These are phyloP conservation scores for Drosophila equinoxialis DNA, from an alignment of 1,140 invertebrate genomes.

Conservation along the genomic window DNA sequence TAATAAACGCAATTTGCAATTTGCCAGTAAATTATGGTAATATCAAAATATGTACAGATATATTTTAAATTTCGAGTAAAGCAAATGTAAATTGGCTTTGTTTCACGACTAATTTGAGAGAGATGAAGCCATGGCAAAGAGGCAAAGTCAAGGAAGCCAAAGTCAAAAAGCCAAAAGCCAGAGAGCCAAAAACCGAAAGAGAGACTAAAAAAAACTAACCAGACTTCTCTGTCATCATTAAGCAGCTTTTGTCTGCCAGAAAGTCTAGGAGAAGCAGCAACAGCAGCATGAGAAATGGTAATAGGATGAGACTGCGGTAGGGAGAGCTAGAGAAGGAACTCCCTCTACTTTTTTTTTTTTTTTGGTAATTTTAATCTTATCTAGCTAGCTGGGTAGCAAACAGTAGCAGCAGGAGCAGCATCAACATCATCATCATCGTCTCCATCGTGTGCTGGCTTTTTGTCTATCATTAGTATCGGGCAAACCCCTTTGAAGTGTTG, in stretches of 20 bases:
- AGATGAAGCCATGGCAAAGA: slow-evolving; percentile 24
- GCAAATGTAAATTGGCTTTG: slow-evolving; percentile 24
- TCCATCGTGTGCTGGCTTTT: slow-evolving; percentile 43
- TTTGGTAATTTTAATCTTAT: slow-evolving; percentile 66
- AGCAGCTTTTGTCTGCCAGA: slow-evolving; percentile 56
- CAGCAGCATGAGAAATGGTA: slow-evolving; percentile 13
- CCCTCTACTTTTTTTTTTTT: neutral
- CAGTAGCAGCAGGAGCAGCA: neutral
- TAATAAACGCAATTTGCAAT: slow-evolving; percentile 2
- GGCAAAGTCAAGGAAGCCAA: slow-evolving; percentile 31
- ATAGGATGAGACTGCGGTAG: slow-evolving; percentile 17
- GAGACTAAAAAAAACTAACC: slow-evolving; percentile 16
- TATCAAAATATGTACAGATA: neutral
- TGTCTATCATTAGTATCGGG: slow-evolving; percentile 56
- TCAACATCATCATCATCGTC: slow-evolving; percentile 6
- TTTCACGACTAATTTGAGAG: slow-evolving; percentile 14
- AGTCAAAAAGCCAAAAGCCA: slow-evolving; percentile 3
- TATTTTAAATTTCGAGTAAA: slow-evolving; percentile 1
- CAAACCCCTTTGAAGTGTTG: slow-evolving; percentile 48
- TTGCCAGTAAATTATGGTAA: neutral
- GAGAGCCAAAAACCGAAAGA: slow-evolving; percentile 4
- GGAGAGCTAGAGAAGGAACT: neutral
- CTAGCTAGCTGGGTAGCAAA: slow-evolving; percentile 31
- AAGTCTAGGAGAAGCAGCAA: neutral
- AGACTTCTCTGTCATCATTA: slow-evolving; percentile 49